Evolutionary conservation across 2,113 vertebrate species (phyloP), one percentile per base, ranked within the genome.

Genomic region (Camarhynchus parvulus): DNA sequence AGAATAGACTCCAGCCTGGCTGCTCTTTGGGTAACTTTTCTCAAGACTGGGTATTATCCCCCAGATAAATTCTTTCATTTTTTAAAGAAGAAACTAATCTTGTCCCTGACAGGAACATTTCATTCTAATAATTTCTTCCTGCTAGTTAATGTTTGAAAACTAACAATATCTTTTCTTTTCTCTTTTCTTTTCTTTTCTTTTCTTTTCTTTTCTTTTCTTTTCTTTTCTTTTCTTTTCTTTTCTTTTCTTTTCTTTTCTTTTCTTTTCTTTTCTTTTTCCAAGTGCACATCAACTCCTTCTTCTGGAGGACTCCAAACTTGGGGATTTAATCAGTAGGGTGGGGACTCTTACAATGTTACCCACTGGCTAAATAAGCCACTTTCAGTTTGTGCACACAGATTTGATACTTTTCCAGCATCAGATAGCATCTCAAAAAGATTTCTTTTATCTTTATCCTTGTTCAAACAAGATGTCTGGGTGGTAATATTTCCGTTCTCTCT

Each of bases 381-480:
- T 95, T 79, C 47, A 85, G 89, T 72, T 80, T 67, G 66, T 5
- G 4, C 52, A 79, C 83, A 58, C 24, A 90, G 58, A 75, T 80
- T 73, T 90, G 95, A 87, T 46, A 52, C 41, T 67, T 92, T 91
- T 97, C 88, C 94, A 93, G 50, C 68, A 75, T 47, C 73, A 91
- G 93, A 92, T 94, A 94, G 16, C 30, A 69, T 74, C 89, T 67
- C 42, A 53, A 19, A 95, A 77, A 89, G 73, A 33, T 86, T 91
- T 88, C 90, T 96, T 95, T 92, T 92, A 96, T 96, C 92, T 85
- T 92, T 47, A 46, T 52, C 94, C 41, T 90, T 95, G 90, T 95
- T 96, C 81, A 96, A 95, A 95, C 90, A 96, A 93, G 86, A 75
- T 77, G 33, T 55, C 91, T 91, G 61, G 59, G 72, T 92, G 93